phyloP scores from a whole-genome alignment of 2,888 invertebrate species.

The Ornithoptera priamus region DNA sequence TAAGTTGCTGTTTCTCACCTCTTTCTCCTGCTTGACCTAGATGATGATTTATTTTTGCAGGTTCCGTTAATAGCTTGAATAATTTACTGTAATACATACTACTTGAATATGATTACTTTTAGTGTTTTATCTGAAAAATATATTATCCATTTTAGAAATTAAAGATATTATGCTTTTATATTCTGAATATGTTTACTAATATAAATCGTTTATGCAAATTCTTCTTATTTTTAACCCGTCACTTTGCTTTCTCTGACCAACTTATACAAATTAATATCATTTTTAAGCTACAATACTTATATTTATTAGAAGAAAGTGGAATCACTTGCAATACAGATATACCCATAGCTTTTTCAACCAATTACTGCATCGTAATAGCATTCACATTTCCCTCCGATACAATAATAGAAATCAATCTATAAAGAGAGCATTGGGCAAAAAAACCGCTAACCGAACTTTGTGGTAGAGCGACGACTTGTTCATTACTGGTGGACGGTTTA shows the following conservation, averaged over 20 bases:
- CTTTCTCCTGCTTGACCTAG: conserved; percentile 4
- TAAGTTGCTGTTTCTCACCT: neutral
- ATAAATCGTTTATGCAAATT: conserved; percentile 9
- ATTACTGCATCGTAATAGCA: conserved; percentile 62
- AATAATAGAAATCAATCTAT: conserved; percentile 71
- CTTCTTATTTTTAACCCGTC: neutral
- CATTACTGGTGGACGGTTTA: conserved; percentile 48
- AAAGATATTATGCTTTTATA: neutral
- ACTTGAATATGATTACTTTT: neutral
- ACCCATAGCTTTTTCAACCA: conserved; percentile 43
- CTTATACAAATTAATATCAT: conserved; percentile 13
- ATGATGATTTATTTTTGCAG: neutral
- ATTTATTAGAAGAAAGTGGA: conserved; percentile 22
- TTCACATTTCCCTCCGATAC: conserved; percentile 55
- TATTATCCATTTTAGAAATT: neutral
- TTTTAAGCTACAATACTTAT: conserved; percentile 18
- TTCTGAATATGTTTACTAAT: neutral
- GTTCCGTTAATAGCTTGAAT: neutral
- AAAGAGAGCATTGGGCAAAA: conserved; percentile 64
- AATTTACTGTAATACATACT: neutral
- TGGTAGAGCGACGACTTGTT: conserved; percentile 60
- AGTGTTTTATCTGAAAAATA: neutral
- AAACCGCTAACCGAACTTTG: conserved; percentile 70
- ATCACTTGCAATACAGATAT: conserved; percentile 23
- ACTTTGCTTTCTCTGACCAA: conserved; percentile 19